Base-by-base conservation (phyloP, 2,888 invertebrate genomes). In the Rhopalosiphum nymphaeae region DNA sequence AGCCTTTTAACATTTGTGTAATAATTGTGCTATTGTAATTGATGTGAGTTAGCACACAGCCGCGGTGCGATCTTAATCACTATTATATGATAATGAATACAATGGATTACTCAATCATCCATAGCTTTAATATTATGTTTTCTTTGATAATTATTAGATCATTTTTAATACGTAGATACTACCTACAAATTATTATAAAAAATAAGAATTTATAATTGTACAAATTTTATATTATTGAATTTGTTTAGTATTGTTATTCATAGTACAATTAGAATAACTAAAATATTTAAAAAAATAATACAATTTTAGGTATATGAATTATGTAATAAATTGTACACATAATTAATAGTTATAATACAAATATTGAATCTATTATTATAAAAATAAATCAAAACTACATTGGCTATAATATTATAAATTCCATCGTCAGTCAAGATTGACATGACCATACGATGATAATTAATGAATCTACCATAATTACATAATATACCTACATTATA, bases 271-370 rank as follows among this genome's bases (percentile, higher is more conserved):
- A 67, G 16, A 29, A 67, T 67, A 67, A n/a, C 67, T 67, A 67
- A 67, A 67, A 67, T 67, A n/a, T 67, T 67, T 67, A n/a, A 16
- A n/a, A 67, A 67, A n/a, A 44, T 5, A 67, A 67, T 67, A 3
- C 4, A 67, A 67, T 67, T n/a, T 67, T 67, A 67, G 16, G n/a
- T 16, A 67, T 67, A 16, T 3, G 67, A 67, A n/a, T 67, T n/a
- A n/a, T n/a, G n/a, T n/a, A 16, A 16, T 67, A 67, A 1, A n/a
- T 3, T 67, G n/a, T 67, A n/a, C 5, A 67, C 16, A 67, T n/a
- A 67, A 67, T 67, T 67, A 67, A 67, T 67, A 67, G 67, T n/a
- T 67, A 67, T 67, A 67, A 67, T 67, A 67, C n/a, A 67, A n/a
- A 67, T 16, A 67, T 67, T n/a, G n/a, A n/a, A 67, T 67, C n/a